Percentiles rank a stretch among this genome's conserved stretches.
These are phyloP conservation scores for Bemisia tabaci DNA, from an alignment of 1,140 invertebrate genomes.

Conservation along the genomic window DNA sequence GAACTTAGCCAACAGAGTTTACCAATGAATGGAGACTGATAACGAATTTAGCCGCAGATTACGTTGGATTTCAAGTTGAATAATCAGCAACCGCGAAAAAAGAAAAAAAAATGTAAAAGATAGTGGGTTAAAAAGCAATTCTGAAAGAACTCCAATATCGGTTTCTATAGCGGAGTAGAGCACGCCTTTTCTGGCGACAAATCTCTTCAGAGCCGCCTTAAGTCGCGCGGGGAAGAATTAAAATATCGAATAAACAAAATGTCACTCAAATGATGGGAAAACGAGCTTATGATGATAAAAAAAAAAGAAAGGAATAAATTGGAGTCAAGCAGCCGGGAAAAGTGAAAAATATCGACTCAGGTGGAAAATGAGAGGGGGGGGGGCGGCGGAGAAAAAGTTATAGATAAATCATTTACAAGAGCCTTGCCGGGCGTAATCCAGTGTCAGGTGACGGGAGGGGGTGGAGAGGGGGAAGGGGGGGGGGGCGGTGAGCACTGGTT, in stretches of 20 bases:
- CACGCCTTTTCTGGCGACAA: too few relatives aligned
- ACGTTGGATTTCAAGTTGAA: too few relatives aligned
- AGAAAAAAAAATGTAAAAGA: too few relatives aligned
- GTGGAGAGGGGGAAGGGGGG: neutral
- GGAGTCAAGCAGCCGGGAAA: neutral
- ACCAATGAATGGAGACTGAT: too few relatives aligned
- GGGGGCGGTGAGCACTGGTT: neutral
- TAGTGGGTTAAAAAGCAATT: too few relatives aligned
- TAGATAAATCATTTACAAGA: neutral
- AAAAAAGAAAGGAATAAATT: neutral
- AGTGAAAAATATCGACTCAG: neutral
- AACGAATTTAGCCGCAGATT: too few relatives aligned
- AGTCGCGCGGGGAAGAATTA: too few relatives aligned
- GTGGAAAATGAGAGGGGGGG: neutral
- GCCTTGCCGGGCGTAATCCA: neutral
- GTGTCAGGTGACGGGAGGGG: neutral
- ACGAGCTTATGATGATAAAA: neutral
- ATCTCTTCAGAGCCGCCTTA: too few relatives aligned
- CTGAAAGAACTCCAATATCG: too few relatives aligned
- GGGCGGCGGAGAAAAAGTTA: neutral
- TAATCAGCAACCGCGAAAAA: too few relatives aligned
- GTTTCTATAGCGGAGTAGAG: too few relatives aligned
- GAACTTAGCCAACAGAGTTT: too few relatives aligned
- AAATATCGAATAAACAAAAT: neutral
- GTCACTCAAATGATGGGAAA: neutral